Base-by-base conservation (phyloP, 1,140 invertebrate species). In the Brachionus asplanchnoidis region DNA sequence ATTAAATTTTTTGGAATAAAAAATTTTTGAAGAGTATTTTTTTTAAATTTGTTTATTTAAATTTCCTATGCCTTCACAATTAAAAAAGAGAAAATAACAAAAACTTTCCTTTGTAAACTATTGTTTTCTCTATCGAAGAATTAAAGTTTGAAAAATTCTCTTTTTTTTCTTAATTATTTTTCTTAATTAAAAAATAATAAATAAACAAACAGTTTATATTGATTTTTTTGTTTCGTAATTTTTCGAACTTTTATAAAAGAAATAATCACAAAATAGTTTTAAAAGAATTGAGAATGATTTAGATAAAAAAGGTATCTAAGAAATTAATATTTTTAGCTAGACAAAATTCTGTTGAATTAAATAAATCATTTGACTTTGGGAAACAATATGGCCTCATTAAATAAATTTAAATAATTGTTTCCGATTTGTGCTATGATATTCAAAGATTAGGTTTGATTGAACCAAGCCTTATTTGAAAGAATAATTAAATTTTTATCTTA, bases 401-500 rank as follows among this genome's bases (percentile, higher is more conserved):
- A 60, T 60, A 60, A 60, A 60, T 60, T 60, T 60, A 60, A 60
- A 60, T 60, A 60, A 60, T 60, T 20, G 9, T 60, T 60, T 60
- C 53, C 53, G 53, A 60, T 60, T 60, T 60, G 46, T 60, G n/a
- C 53, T 60, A 60, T 60, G 53, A 60, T 60, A 20, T 60, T 7
- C 7, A 60, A 20, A 60, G 53, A 60, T 60, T 60, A 60, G 46
- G 7, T 53, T 53, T 53, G 46, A 60, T 60, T 60, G 3, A 60
- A 26, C 53, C 9, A 60, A 23, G 17, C 20, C 20, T 23, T 60
- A 60, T 60, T 60, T 60, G 20, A 60, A 60, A 60, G 0, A 60
- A 60, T 60, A 60, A 60, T 60, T 60, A 60, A 60, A 60, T 60
- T 60, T 60, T 60, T 60, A 60, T 60, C 53, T 60, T 60, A 60